Percentiles rank a stretch among this genome's conserved stretches.
These are phyloP conservation scores for Parnassius orleans DNA, from an alignment of 2,888 invertebrate species.

Conservation along the genomic window DNA sequence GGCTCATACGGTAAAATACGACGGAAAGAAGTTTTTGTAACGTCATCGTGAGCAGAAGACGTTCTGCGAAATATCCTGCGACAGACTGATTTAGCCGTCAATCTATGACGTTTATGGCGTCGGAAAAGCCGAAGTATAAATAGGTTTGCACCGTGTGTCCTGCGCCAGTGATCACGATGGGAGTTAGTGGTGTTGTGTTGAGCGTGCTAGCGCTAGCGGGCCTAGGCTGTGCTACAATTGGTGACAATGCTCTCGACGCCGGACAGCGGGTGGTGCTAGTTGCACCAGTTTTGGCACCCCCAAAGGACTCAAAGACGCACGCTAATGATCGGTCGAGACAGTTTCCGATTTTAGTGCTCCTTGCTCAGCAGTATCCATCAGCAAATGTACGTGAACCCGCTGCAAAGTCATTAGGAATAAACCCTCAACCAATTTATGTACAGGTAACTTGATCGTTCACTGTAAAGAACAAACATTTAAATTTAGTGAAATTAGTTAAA, in stretches of 20 bases:
- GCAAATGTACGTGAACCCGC: slow-evolving; percentile 49
- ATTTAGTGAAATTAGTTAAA: too few relatives aligned
- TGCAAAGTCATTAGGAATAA: slow-evolving; percentile 56
- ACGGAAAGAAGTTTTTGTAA: slow-evolving; percentile 30
- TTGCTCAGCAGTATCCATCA: slow-evolving; percentile 49
- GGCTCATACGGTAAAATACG: not conserved
- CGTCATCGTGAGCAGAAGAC: slow-evolving; percentile 57
- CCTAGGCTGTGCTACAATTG: slow-evolving; percentile 50
- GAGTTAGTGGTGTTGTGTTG: slow-evolving; percentile 58
- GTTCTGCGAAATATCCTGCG: slow-evolving; percentile 49
- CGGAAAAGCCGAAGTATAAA: slow-evolving; percentile 68
- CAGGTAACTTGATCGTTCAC: slow-evolving; percentile 44
- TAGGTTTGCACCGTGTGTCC: slow-evolving; percentile 62
- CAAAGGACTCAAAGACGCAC: slow-evolving; percentile 58
- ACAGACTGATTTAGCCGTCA: slow-evolving; percentile 28
- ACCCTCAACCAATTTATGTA: slow-evolving; percentile 63
- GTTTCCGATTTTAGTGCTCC: slow-evolving; percentile 67
- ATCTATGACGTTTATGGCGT: slow-evolving; percentile 51
- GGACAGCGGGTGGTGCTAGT: slow-evolving; percentile 62
- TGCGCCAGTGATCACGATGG: slow-evolving; percentile 71
- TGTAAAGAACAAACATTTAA: too few relatives aligned
- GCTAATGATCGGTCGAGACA: slow-evolving; percentile 63
- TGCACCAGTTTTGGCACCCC: slow-evolving; percentile 69
- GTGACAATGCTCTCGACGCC: slow-evolving; percentile 60
- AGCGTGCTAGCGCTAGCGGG: slow-evolving; percentile 54